Evolutionary conservation across 2,888 invertebrate genomes (phyloP), one percentile per base, ranked within the genome.

Genomic region (Catocala nupta): DNA sequence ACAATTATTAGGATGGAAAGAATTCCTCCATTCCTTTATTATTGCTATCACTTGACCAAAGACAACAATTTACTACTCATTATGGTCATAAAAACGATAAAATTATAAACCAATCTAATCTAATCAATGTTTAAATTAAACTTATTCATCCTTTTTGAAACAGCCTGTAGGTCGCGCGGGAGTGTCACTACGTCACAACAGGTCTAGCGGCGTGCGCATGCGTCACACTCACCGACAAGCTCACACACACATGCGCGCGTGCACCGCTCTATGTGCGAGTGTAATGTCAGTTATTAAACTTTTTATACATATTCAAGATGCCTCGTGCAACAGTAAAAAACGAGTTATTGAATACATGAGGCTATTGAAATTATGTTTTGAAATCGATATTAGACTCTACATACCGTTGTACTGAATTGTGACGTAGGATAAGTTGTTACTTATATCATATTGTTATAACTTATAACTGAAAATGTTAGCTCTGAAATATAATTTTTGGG

Each of bases 151-250:
- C n/a, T 12, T 10, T 63, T 51, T 34, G 3, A 42, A 58, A 6
- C 76, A 67, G 34, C 67, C 74, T 76, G 65, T 75, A 72, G 48
- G 6, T 49, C 49, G 65, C 71, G 78, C 84, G 81, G 82, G 84
- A 83, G 83, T 81, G 80, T 78, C 79, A 58, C 81, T 83, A 87
- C 86, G 87, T 87, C 86, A 86, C 81, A 68, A 76, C 73, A 66
- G 65, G 76, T 75, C 77, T 80, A 82, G 82, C 75, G 77, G 70
- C 65, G 54, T 55, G 60, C 75, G 73, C 78, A 74, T 76, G 72
- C 83, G 83, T 83, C 82, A 81, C 63, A 60, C 66, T 69, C 68
- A 63, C 63, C 51, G 65, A 34, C 10, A 13, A 45, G 34, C 43
- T 5, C 25, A 53, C 49, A 5, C 39, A 58, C 58, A 59, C 49